Conservation (phyloP, 2,113 vertebrate genomes). For the Halichoerus grypus region DNA sequence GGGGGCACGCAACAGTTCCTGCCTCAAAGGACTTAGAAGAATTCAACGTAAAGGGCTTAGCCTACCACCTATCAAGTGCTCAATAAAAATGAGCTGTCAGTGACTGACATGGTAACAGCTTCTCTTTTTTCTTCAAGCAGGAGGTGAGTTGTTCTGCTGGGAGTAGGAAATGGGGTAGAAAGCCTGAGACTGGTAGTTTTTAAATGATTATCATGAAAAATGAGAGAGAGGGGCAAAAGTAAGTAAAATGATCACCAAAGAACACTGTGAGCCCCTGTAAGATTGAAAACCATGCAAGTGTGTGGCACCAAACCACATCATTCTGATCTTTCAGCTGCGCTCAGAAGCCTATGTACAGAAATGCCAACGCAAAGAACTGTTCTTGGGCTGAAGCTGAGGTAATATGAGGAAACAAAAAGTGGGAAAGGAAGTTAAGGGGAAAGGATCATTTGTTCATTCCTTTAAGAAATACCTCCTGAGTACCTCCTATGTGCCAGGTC, state of each 20-base stretch:
- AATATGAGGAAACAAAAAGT: neutral
- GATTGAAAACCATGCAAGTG: neutral
- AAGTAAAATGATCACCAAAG: neutral
- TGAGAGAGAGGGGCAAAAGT: neutral
- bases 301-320: neutral
- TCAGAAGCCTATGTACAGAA: neutral
- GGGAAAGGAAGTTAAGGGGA: neutral
- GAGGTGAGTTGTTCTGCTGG: neutral
- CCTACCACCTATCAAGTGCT: neutral
- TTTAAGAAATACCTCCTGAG: neutral
- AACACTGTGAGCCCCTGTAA: neutral
- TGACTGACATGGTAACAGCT: neutral
- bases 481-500: neutral
- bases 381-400: neutral
- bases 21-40: neutral
- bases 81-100: neutral
- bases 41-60: neutral
- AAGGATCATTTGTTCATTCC: neutral
- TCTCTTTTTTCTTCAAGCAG: neutral
- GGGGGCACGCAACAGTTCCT: neutral
- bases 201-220: conserved; percentile 6
- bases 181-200: neutral
- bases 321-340: neutral
- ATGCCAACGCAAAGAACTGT: neutral
- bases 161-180: neutral